phyloP scores from a whole-genome alignment of 2,888 invertebrate genomes.

The Empis stercorea region DNA sequence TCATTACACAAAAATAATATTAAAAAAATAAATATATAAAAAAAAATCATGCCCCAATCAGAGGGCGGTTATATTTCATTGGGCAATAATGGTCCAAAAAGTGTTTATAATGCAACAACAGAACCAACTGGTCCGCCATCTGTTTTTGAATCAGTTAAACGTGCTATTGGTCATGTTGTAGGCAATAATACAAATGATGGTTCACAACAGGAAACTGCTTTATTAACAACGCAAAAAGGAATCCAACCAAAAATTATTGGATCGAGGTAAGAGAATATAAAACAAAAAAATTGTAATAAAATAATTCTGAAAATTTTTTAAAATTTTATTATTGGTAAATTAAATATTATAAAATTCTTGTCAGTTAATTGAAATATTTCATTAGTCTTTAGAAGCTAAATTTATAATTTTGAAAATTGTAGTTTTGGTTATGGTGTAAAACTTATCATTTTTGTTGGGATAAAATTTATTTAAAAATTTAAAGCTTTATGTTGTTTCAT shows the following conservation, averaged over 20 bases:
- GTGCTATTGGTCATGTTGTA: conserved; percentile 35
- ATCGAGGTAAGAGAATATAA: conserved; percentile 32
- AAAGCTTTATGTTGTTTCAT: no score
- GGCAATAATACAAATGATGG: conserved; percentile 17
- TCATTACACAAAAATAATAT: no score
- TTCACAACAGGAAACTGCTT: conserved; percentile 24
- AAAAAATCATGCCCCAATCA: conserved; percentile 30
- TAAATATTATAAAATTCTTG: no score
- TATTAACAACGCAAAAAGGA: conserved; percentile 28
- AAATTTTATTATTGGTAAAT: neutral
- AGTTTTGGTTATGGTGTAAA: no score
- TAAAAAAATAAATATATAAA: no score
- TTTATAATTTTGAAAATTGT: no score
- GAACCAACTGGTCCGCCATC: conserved; percentile 34
- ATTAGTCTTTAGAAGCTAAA: no score
- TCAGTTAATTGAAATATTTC: no score
- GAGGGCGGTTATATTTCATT: conserved; percentile 36
- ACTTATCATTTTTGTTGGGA: no score
- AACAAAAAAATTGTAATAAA: neutral
- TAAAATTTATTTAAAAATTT: no score
- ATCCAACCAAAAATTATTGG: conserved; percentile 30
- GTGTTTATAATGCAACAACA: conserved; percentile 36
- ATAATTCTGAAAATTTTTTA: conserved; percentile 9
- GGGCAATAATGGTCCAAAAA: conserved; percentile 27
- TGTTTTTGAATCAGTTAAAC: conserved; percentile 34